Evolutionary conservation across 2,888 invertebrate species (phyloP).

Genomic region (Cepaea hortensis): DNA sequence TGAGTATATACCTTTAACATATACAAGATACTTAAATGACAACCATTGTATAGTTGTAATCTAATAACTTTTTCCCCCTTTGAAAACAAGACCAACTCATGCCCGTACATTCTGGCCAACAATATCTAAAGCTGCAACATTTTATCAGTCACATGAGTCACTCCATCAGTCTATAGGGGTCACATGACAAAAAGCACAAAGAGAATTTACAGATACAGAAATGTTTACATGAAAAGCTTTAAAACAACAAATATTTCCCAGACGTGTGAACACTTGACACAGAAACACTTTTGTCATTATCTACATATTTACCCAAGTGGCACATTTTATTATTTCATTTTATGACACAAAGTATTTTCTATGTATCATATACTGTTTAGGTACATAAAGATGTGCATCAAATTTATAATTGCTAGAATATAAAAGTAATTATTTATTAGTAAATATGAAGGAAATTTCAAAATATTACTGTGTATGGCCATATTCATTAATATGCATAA

Average conservation of each 20-base stretch:
- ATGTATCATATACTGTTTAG: not conserved
- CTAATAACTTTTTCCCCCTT: no score
- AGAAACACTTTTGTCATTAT: no score
- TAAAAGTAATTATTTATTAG: not conserved
- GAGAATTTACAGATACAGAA: not conserved
- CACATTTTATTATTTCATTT: no score
- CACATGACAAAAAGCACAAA: not conserved
- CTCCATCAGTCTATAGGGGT: slow-evolving; percentile 7
- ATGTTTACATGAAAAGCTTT: not conserved
- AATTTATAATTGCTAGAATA: not conserved
- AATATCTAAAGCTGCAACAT: not conserved
- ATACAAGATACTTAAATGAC: no score
- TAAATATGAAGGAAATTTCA: no score
- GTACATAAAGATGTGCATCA: not conserved
- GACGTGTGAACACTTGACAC: not conserved
- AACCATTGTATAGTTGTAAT: no score
- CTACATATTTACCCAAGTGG: no score
- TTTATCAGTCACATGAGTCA: slow-evolving; percentile 23
- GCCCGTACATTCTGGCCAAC: not conserved
- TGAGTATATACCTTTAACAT: no score
- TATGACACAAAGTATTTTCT: no score
- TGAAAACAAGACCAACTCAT: not conserved
- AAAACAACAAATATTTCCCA: not conserved
- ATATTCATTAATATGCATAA: no score
- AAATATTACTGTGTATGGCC: no score